These are phyloP conservation scores for Drosophila fulvimacula DNA, from an alignment of 2,888 invertebrate genomes.

Conservation along the genomic window DNA sequence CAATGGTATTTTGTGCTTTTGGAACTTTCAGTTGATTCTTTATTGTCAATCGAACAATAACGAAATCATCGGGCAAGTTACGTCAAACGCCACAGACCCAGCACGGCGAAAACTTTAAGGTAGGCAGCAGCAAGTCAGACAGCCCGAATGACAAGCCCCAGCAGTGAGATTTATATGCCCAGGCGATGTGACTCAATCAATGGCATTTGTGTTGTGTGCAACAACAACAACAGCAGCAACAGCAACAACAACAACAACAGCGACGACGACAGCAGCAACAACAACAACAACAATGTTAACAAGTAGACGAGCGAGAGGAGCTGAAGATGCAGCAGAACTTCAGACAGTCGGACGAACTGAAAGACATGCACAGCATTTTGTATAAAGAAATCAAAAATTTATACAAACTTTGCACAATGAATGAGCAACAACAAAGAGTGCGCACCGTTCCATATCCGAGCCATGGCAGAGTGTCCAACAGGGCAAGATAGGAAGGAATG, in stretches of 20 bases:
- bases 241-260: background rate
- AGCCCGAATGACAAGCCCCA: conserved; percentile 71
- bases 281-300: conserved; percentile 27
- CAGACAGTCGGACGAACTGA: conserved; percentile 48
- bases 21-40: conserved; percentile 81
- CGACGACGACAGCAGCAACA: conserved; percentile 18
- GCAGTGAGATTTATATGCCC: conserved; percentile 81
- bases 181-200: conserved; percentile 80
- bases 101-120: conserved; percentile 78
- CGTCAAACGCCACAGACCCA: conserved; percentile 76
- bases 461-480: conserved; percentile 48
- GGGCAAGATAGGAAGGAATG: conserved; percentile 21
- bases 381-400: conserved; percentile 81
- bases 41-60: conserved; percentile 83
- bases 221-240: conserved; percentile 40
- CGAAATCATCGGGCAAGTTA: conserved; percentile 81
- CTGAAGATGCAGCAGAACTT: conserved; percentile 50
- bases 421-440: conserved; percentile 74
- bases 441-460: conserved; percentile 37
- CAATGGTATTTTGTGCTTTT: conserved; percentile 77
- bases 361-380: conserved; percentile 82
- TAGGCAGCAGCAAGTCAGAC: conserved; percentile 60
- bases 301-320: conserved; percentile 14
- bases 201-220: conserved; percentile 77
- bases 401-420: conserved; percentile 80